Evolutionary conservation across 2,888 invertebrate genomes (phyloP), one percentile per base, ranked within the genome.

Genomic region (Hololepta plana): DNA sequence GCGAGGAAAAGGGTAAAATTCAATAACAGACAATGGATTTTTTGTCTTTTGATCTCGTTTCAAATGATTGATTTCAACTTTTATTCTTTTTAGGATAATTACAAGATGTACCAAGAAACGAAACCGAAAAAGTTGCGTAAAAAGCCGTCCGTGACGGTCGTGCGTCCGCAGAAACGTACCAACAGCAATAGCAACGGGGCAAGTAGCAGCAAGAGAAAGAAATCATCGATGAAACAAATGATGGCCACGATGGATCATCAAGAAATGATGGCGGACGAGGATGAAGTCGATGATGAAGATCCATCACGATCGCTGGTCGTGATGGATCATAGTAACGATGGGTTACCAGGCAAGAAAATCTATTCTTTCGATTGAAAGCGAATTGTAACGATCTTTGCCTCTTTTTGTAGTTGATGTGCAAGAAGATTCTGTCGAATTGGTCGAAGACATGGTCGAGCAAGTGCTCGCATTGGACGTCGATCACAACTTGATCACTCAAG

Each of bases 61-160:
- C 17, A n/a, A n/a, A n/a, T n/a, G n/a, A n/a, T n/a, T n/a, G n/a
- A n/a, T n/a, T n/a, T n/a, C n/a, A n/a, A n/a, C n/a, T n/a, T n/a
- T n/a, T n/a, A 20, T 30, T 17, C 31, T 34, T 38, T 43, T 2
- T 44, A 75, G 75, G 84, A 82, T 45, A 82, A 82, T 54, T 82
- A 81, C 53, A 74, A 76, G 49, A 60, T 75, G 44, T 65, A 72
- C 36, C 76, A 76, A 42, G 75, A 75, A 53, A 68, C 68, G 25
- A 75, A 75, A 53, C 80, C 80, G 48, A 69, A 80, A 63, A 59
- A 64, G 42, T 56, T 67, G 7, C 58, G 67, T 25, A 67, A 67
- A 45, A 69, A 72, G 32, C 59, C 62, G 14, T 59, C 62, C 9
- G n/a, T n/a, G n/a, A 59, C 60, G 14, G 59, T 60, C 50, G 59